phyloP scores from a whole-genome alignment of 2,888 invertebrate genomes.

The Drosophila sordidapex region DNA sequence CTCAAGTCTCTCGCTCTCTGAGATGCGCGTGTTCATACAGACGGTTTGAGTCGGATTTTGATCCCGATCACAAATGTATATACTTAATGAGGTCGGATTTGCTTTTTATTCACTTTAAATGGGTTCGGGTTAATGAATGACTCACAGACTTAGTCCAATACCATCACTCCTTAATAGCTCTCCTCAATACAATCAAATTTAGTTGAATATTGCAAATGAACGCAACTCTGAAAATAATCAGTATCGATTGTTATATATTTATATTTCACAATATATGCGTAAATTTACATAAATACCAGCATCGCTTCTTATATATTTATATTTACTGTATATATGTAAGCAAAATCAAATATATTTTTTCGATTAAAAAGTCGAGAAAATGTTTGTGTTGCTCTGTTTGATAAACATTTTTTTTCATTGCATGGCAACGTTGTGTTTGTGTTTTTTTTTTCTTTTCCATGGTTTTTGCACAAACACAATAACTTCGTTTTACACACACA shows the following conservation, averaged over 20 bases:
- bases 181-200: background rate
- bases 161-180: background rate
- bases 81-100: no score
- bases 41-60: no score
- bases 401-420: background rate
- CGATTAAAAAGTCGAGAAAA: background rate
- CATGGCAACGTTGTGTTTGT: background rate
- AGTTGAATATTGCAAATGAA: background rate
- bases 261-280: background rate
- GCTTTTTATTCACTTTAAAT: no score
- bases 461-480: background rate
- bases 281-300: background rate
- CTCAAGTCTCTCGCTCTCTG: background rate
- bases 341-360: background rate
- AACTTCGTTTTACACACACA: conserved; percentile 1
- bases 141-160: background rate
- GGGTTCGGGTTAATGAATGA: background rate
- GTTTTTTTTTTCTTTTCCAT: no score
- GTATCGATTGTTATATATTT: background rate
- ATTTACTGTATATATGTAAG: background rate
- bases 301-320: background rate
- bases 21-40: background rate
- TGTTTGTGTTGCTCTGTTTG: background rate
- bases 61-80: no score
- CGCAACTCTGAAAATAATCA: background rate